Base-by-base conservation (phyloP, 37 sponge, comb jelly and placozoan species). In the Axinella damicornis region DNA sequence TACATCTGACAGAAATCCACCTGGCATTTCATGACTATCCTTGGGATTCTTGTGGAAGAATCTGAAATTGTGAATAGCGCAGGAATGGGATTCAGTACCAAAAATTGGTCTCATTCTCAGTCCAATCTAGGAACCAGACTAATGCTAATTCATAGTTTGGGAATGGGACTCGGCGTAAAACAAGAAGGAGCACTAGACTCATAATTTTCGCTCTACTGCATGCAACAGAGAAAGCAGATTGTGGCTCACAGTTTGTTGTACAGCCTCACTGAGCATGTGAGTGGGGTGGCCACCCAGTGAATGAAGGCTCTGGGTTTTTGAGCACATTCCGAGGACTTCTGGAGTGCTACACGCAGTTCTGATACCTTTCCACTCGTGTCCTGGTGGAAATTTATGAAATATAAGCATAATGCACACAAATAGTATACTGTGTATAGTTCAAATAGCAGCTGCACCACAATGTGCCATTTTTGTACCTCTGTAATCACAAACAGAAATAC, bases 281-380 rank as follows among this genome's bases (percentile, higher is more conserved):
- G 35, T 41, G 96, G 96, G 57, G 84, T 31, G 25, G 92, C 88
- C 20, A 98, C 94, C 98, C 98, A 97, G 61, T 98, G 99, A 31
- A 99, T 95, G 86, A 93, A 99, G 34, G 95, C 92, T 74, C 89
- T 94, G 2, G 97, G 97, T 68, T 93, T 95, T 21, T 56, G 33
- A 2, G 22, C 61, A 24, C 64, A n/a, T 9, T 88, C 85, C 16
- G 46, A 24, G 25, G 54, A 65, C 83, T 82, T 83, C 55, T 56
- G 53, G 64, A 81, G 73, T 2, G 54, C 83, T 2, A 93, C 96
- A 62, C 87, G 73, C 25, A 98, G 25, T 80, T 97, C 93, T 22
- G 2, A 27, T 13, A 92, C 76, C 15, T 71, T 22, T 22, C 95
- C 95, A 83, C 27, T 64, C 11, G 38, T 0, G 37, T 88, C 87